Conservation (phyloP, 2,888 invertebrate genomes). For the Nephrotoma appendiculata region DNA sequence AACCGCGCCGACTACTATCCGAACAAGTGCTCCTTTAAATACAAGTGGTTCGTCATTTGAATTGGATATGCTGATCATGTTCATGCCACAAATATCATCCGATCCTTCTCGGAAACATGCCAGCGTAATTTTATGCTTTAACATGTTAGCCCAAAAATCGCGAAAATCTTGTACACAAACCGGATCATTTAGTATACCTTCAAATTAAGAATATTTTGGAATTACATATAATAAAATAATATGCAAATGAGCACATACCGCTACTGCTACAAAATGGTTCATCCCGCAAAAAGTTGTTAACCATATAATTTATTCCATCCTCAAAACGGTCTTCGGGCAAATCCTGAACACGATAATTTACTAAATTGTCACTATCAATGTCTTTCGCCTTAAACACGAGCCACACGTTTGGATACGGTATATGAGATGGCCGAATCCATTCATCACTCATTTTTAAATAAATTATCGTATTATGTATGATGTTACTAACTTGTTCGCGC, state of each 20-base stretch:
- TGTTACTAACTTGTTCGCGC: no score
- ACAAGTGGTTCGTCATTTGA: not conserved
- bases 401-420: not conserved
- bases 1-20: not conserved
- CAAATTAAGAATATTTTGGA: not conserved
- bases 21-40: not conserved
- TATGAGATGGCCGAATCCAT: not conserved
- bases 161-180: not conserved
- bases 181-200: not conserved
- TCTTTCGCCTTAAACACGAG: not conserved
- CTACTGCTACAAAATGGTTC: not conserved
- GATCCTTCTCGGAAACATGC: not conserved
- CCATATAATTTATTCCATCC: not conserved
- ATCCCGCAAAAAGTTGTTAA: not conserved
- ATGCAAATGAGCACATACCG: not conserved
- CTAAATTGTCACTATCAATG: not conserved
- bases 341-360: not conserved
- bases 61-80: not conserved
- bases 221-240: not conserved
- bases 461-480: no score
- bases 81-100: not conserved
- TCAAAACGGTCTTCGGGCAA: not conserved
- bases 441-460: not conserved
- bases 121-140: not conserved
- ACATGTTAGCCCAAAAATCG: not conserved